Evolutionary conservation across 2,797 vertebrate genomes (phyloP), one percentile per base, ranked within the genome.

Genomic region (Sorex maritimensis): DNA sequence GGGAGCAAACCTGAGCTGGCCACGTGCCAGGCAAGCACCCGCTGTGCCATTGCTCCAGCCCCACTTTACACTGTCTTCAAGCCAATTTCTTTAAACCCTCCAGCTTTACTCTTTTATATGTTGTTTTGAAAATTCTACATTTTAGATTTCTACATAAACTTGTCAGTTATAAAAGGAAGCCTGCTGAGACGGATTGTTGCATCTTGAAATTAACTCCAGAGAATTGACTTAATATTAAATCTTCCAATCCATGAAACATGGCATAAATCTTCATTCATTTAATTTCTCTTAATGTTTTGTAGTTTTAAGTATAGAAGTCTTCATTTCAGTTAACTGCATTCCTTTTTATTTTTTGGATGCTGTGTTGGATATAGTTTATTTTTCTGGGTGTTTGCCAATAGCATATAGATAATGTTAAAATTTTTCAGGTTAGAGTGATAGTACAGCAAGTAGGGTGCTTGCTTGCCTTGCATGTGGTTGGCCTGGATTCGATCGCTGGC

Each of bases 271-370:
- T 81, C 65, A 44, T 49, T 83, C 82, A 82, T 55, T 65, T 65
- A 86, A 69, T 44, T 74, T 92, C 26, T 52, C 72, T 65, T 71
- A 69, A 46, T 46, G 4, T 81, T 61, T 78, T 55, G 5, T 44
- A 74, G 28, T 75, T 91, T 34, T 34, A 52, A 52, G 49, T 82
- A 88, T 61, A 75, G 49, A 38, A 26, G 5, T n/a, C 17, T 63
- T 84, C 68, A 65, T n/a, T 77, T 85, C 26, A 74, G 28, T 86
- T 67, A 74, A 86, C 14, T 71, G 74, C 63, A 79, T 52, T 78
- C 15, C 24, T 68, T 86, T 72, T 79, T 63, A 28, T 55, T 41
- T 84, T 68, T 68, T 44, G 23, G 15, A 77, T 81, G 34, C 23
- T 85, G 34, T 34, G 34, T 71, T 81, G 52, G 74, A 58, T 68